These are phyloP conservation scores for Ladona fulva DNA, from an alignment of 1,140 invertebrate genomes.

Conservation along the genomic window DNA sequence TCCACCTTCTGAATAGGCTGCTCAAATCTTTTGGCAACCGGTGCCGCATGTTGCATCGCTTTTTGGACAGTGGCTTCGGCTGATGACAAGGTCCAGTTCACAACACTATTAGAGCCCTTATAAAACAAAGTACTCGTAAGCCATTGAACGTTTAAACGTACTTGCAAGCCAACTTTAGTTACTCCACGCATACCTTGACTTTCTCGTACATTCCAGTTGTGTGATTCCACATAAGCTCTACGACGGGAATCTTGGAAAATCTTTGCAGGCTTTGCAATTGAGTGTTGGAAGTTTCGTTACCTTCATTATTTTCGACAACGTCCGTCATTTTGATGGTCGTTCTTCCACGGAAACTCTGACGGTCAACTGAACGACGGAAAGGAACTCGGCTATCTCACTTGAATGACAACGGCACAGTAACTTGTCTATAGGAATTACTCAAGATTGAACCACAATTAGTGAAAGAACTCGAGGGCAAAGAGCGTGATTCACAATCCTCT, in stretches of 20 bases:
- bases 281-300: background rate
- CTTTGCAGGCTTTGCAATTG: conserved; percentile 26
- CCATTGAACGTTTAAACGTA: background rate
- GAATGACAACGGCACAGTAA: background rate
- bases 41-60: conserved; percentile 12
- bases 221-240: background rate
- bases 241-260: background rate
- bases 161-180: background rate
- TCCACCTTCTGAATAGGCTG: conserved; percentile 34
- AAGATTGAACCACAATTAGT: background rate
- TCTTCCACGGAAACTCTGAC: background rate
- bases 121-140: background rate
- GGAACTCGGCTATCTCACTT: no score
- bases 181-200: conserved; percentile 16
- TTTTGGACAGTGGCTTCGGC: conserved; percentile 11
- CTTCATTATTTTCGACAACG: background rate
- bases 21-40: conserved; percentile 4
- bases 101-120: conserved; percentile 5
- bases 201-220: conserved; percentile 2
- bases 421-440: background rate
- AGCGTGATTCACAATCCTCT: background rate
- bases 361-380: no score
- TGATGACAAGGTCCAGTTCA: background rate
- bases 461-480: background rate
- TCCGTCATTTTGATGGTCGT: background rate